Evolutionary conservation across 2,113 vertebrate species (phyloP).

Genomic region (Xenus cinereus): DNA sequence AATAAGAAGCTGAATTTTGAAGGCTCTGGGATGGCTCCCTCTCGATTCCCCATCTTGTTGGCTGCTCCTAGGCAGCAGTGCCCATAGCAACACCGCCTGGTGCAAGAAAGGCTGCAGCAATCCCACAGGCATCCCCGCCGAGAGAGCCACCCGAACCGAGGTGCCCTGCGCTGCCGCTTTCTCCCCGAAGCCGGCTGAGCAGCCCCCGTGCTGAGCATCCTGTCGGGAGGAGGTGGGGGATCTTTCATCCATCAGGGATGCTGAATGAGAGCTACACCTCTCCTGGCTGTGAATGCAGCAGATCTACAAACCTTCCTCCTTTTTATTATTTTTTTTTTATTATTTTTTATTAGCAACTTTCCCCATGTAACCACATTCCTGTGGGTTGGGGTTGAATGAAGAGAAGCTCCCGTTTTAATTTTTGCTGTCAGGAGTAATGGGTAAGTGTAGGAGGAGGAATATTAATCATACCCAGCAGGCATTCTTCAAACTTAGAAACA

Average conservation of each 20-base stretch:
- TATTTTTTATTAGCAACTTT: slow-evolving; percentile 12
- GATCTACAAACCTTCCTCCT: not conserved
- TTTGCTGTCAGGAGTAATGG: slow-evolving; percentile 61
- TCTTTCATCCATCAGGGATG: not conserved
- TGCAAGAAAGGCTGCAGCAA: not conserved
- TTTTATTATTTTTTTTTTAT: not conserved
- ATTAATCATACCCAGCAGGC: slow-evolving; percentile 56
- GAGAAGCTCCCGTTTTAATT: slow-evolving; percentile 57
- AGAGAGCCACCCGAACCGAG: not conserved
- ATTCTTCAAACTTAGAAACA: slow-evolving; percentile 49
- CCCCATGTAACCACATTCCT: slow-evolving; percentile 2
- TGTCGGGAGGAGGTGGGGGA: not conserved
- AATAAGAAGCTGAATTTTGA: not conserved
- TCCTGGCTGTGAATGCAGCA: not conserved
- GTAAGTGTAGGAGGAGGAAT: slow-evolving; percentile 48
- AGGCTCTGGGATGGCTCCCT: not conserved
- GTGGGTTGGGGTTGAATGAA: slow-evolving; percentile 53
- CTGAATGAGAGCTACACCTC: slow-evolving; percentile 49
- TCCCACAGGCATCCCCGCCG: not conserved
- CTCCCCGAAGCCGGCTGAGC: not conserved
- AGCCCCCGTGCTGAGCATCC: not conserved
- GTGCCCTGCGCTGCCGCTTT: not conserved
- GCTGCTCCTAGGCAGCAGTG: slow-evolving; percentile 49
- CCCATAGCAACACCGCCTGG: slow-evolving; percentile 52
- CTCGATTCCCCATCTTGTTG: not conserved